Evolutionary conservation across 1,140 invertebrate species (phyloP), one percentile per base, ranked within the genome.

Genomic region (Aphis gossypii): DNA sequence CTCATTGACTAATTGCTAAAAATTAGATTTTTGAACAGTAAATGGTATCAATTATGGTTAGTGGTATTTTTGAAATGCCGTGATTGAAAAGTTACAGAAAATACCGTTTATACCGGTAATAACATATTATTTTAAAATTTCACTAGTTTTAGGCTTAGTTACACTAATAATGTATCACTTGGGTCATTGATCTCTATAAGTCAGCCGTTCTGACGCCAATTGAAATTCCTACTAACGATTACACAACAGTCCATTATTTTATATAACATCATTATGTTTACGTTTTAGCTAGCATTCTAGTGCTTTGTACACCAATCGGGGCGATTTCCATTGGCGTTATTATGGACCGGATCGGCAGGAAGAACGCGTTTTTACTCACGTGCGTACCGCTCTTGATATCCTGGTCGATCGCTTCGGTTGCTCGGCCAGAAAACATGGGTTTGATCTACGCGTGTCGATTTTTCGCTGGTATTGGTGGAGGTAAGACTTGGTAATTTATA

Each of bases 301-400:
- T 96, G 35, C 95, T 97, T 94, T 95, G 96, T 0, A 95, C 96
- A 5, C 96, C 96, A 6, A 92, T 96, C 54, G 96, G 96, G 46
- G 95, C 96, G 0, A 93, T 96, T 0, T 92, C 96, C 8, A 95
- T 95, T 56, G 96, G 96, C 7, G 96, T 96, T 54, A 94, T 96
- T n/a, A 96, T 97, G 95, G 97, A 97, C 94, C 95, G 95, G 94
- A 96, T 96, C 94, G 97, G 97, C 4, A 95, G 97, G 11, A 97
- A 96, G 95, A 95, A 94, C 84, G 95, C 96, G 4, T 95, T 96
- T 68, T 95, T 97, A 25, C 60, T 96, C 0, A 95, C 96, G 3
- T 96, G 95, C 30, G 20, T 97, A 21, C 96, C 97, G 1, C 96
- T 96, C 90, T 94, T 96, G 6, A 90, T 96, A 82, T 96, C 97